phyloP scores from a whole-genome alignment of 2,888 invertebrate genomes.

The Salpingus planirostris region DNA sequence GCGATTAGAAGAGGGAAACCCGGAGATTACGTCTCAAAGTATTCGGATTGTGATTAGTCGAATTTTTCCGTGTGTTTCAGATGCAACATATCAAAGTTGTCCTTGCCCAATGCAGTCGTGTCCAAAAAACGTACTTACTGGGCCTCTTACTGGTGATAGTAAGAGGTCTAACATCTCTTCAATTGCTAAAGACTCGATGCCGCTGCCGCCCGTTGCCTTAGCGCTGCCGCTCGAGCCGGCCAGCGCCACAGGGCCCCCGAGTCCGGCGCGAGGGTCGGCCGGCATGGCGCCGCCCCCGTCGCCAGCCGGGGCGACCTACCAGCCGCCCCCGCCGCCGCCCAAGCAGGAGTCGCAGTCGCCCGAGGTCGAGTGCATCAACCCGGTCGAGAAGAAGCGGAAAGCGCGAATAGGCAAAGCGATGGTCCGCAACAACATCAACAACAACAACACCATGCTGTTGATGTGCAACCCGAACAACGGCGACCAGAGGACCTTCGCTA shows the following conservation, averaged over 20 bases:
- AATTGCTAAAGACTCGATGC: slow-evolving; percentile 39
- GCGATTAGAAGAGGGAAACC: too few species aligned
- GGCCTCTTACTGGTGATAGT: slow-evolving; percentile 96
- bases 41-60: too few species aligned
- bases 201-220: slow-evolving; percentile 43
- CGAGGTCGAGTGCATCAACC: slow-evolving; percentile 21
- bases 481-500: slow-evolving; percentile 23
- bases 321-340: slow-evolving; percentile 26
- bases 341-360: slow-evolving; percentile 15
- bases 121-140: slow-evolving; percentile 98
- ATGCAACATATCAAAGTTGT: slow-evolving; percentile 60
- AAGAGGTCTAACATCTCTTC: slow-evolving; percentile 49
- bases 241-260: slow-evolving; percentile 53
- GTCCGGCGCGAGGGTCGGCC: slow-evolving; percentile 60
- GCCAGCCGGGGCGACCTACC: slow-evolving; percentile 43
- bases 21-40: too few species aligned
- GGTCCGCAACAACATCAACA: slow-evolving; percentile 53
- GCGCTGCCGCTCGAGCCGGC: slow-evolving; percentile 44
- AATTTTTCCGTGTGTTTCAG: slow-evolving; percentile 29
- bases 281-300: slow-evolving; percentile 57
- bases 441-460: slow-evolving; percentile 46
- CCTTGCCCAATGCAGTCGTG: slow-evolving; percentile 89
- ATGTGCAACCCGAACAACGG: slow-evolving; percentile 40
- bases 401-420: slow-evolving; percentile 57
- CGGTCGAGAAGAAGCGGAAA: slow-evolving; percentile 41